Evolutionary conservation across 2,797 vertebrate genomes (phyloP).

Genomic region (Siniperca obscura): DNA sequence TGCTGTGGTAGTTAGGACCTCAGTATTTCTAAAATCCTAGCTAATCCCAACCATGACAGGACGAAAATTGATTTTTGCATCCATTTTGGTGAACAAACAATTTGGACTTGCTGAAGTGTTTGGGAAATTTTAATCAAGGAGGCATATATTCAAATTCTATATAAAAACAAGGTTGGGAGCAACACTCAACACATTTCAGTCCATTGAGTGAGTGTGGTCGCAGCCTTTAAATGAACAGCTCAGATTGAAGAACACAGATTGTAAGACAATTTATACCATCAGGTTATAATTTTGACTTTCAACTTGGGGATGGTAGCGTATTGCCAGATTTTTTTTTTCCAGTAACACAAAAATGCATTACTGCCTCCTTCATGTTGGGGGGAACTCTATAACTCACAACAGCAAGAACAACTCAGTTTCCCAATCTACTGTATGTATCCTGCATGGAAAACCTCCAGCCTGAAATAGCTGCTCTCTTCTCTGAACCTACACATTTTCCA

Average conservation of each 20-base stretch:
- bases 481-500: constrained; percentile 51
- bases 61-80: background rate
- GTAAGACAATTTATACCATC: constrained; percentile 28
- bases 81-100: background rate
- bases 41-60: background rate
- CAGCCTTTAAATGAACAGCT: constrained; percentile 44
- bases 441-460: constrained; percentile 37
- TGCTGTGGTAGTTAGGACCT: background rate
- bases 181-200: background rate
- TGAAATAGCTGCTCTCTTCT: constrained; percentile 43
- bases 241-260: constrained; percentile 19
- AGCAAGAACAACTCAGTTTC: constrained; percentile 37
- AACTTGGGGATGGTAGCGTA: background rate
- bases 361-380: background rate
- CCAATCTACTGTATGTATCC: constrained; percentile 22
- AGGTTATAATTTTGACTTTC: constrained; percentile 7
- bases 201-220: background rate
- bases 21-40: background rate
- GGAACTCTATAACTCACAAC: constrained; percentile 24
- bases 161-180: constrained; percentile 18
- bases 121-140: background rate
- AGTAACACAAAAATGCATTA: constrained; percentile 36
- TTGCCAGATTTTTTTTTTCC: constrained; percentile 3
- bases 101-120: background rate
- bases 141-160: background rate